phyloP scores from a whole-genome alignment of 2,113 vertebrate species.

The Deroptyus accipitrinus region DNA sequence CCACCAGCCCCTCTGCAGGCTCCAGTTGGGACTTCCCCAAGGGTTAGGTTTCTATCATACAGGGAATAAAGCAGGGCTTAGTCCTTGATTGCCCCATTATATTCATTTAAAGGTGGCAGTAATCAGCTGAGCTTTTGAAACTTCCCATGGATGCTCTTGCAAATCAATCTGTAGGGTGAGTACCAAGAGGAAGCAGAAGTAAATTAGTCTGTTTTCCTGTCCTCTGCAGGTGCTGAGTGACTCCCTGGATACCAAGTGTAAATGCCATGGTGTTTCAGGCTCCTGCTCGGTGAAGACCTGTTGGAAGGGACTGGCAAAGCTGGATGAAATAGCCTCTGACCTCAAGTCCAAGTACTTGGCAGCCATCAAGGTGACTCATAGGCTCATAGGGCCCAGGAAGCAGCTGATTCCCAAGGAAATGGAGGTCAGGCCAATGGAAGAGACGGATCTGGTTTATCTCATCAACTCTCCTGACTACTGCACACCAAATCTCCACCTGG shows the following conservation, averaged over 20 bases:
- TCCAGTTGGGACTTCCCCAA: not conserved
- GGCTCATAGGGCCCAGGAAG: slow-evolving; percentile 68
- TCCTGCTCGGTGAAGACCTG: slow-evolving; percentile 82
- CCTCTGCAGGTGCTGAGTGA: slow-evolving; percentile 71
- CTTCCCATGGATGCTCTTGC: not conserved
- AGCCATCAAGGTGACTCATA: slow-evolving; percentile 74
- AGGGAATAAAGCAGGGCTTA: not conserved
- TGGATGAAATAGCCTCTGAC: slow-evolving; percentile 70
- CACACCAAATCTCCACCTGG: slow-evolving; percentile 56
- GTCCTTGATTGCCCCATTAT: not conserved
- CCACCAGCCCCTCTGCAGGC: not conserved
- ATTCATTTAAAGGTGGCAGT: not conserved
- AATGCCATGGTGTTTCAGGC: slow-evolving; percentile 81
- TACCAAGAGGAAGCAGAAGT: not conserved
- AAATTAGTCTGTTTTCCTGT: not conserved
- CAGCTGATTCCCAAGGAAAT: slow-evolving; percentile 74
- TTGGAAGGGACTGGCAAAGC: slow-evolving; percentile 76
- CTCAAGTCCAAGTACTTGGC: slow-evolving; percentile 78
- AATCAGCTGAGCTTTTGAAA: not conserved
- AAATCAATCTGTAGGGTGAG: no score
- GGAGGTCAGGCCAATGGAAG: slow-evolving; percentile 67
- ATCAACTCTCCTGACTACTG: slow-evolving; percentile 78
- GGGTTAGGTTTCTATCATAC: not conserved
- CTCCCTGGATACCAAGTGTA: slow-evolving; percentile 76
- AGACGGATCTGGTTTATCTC: slow-evolving; percentile 77